Base-by-base conservation (phyloP, 2,113 vertebrate species). In the Glaucidium brasilianum region DNA sequence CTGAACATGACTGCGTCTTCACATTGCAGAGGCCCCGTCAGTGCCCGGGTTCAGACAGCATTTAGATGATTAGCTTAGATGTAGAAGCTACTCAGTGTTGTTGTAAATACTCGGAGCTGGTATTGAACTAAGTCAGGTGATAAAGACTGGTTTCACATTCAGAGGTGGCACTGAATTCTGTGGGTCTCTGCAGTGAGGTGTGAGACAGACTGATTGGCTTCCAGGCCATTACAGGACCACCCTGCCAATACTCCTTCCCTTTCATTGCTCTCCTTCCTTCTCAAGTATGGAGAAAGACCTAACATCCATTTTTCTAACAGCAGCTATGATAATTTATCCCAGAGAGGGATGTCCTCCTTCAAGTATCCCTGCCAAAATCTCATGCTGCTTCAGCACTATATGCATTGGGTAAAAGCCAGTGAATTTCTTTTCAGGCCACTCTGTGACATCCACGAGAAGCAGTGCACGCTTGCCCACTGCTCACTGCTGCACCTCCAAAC, bases 11-110 rank as follows among this genome's bases (percentile, higher is more conserved):
- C 1, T 2, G 21, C 2, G 1, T 19, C 62, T n/a, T 73, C 7
- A 0, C 16, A 3, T 3, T 37, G 34, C 0, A 0, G 60, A 58
- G 26, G 12, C 18, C 23, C 41, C 20, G 45, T 7, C 52, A 41
- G n/a, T 58, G 50, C 47, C 64, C 32, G 53, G 30, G 27, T 50
- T 89, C 69, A 79, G 63, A 6, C 1, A 35, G 25, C 12, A 45
- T 20, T 53, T 64, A 58, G 53, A n/a, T 49, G 26, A 12, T 34
- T 56, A 15, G 23, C 56, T 79, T 17, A 64, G 50, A 34, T 30
- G 27, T 18, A 30, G 85, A 23, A 87, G 69, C 32, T 63, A 35
- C 76, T 87, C 41, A 9, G 7, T 62, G 41, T 22, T 71, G 50
- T 6, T 90, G 17, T 35, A 35, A 83, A 20, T 52, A 21, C 15